Evolutionary conservation across 2,113 vertebrate genomes (phyloP), one percentile per base, ranked within the genome.

Genomic region (Brachyhypopomus gauderio): DNA sequence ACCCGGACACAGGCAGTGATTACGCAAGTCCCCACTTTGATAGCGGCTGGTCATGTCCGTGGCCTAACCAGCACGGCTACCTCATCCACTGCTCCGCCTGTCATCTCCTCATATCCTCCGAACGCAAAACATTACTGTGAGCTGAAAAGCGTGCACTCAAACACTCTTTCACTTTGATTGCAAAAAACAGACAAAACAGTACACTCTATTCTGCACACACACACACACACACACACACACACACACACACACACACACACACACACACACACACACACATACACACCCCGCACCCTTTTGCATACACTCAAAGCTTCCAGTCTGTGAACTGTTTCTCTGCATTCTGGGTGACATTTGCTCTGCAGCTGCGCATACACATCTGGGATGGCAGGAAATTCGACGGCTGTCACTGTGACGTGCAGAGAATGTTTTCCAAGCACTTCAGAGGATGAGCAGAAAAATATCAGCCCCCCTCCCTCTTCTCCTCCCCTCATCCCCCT

Each of bases 361-460:
- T 90, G 88, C 92, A 95, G 94, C 95, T 97, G 95, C 84, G 85
- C 86, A 48, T 88, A 90, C 94, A 94, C 96, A 96, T 96, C 94
- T 97, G 95, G 93, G 92, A 91, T 88, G 90, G 91, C 91, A 94
- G 93, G 92, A 93, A 95, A 94, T 92, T 94, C 90, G 89, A 90
- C 88, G 86, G 93, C 91, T 94, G 90, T 74, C 91, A 90, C 90
- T 87, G 85, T 93, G 93, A 95, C 59, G 86, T 84, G 90, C 90
- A 87, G 89, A 84, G 90, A 93, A 95, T 93, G 93, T 95, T 95
- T 95, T 95, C 94, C 91, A 91, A 93, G 93, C 85, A 93, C 93
- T 96, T 96, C 94, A 95, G 93, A 95, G 87, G 92, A 94, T 92
- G 92, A 92, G 90, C 86, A 91, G 91, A 94, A 90, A 90, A 87